Evolutionary conservation across 2,888 invertebrate species (phyloP).

Genomic region (Allacma fusca): DNA sequence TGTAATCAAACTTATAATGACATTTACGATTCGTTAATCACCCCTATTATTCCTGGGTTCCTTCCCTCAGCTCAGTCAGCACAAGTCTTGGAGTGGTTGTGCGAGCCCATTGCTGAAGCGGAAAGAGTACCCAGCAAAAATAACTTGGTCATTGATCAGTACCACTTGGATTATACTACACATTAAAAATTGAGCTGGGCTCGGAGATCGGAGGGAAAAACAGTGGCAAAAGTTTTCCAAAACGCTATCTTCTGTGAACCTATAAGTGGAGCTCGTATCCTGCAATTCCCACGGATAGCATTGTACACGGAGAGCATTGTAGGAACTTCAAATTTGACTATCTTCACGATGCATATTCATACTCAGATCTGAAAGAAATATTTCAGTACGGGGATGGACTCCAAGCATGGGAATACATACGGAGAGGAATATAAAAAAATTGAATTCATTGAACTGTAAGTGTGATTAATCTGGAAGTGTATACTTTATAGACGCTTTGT

Average conservation of each 20-base stretch:
- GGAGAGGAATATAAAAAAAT: neutral
- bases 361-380: no score
- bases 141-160: constrained; percentile 17
- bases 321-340: neutral
- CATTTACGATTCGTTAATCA: constrained; percentile 46
- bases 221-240: constrained; percentile 33
- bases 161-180: neutral
- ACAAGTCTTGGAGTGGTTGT: neutral
- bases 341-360: no score
- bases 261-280: neutral
- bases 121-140: no score
- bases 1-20: constrained; percentile 48
- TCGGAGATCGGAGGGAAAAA: neutral
- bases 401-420: no score
- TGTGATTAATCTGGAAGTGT: constrained; percentile 38
- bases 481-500: constrained; percentile 17
- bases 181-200: neutral
- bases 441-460: constrained; percentile 45
- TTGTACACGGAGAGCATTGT: neutral
- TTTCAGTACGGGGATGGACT: no score
- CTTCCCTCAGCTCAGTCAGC: neutral
- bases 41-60: constrained; percentile 45
- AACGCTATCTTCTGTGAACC: constrained; percentile 1
- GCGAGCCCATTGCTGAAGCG: no score
- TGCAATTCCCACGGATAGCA: neutral